phyloP scores from a whole-genome alignment of 2,113 vertebrate species.

The Sylvilagus bachmani region DNA sequence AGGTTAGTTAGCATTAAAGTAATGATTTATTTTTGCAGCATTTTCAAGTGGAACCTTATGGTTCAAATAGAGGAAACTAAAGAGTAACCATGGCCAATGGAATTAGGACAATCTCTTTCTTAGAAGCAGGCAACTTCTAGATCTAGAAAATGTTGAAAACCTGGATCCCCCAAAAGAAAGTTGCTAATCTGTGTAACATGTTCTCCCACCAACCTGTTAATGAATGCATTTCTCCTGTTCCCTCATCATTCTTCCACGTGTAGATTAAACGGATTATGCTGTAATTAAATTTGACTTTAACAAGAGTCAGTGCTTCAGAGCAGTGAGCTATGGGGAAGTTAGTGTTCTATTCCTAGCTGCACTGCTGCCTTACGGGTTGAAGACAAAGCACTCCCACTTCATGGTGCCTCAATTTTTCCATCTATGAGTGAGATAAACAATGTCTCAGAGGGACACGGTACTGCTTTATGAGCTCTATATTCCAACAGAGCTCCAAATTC shows the following conservation, averaged over 20 bases:
- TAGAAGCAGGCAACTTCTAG: neutral
- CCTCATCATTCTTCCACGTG: conserved; percentile 51
- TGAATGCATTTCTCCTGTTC: conserved; percentile 62
- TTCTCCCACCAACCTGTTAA: conserved; percentile 61
- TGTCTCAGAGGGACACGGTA: conserved; percentile 24
- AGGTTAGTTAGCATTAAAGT: no score
- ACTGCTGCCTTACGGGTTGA: conserved; percentile 9
- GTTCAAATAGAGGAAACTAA: conserved; percentile 49
- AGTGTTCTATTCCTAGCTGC: conserved; percentile 46
- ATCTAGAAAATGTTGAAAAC: conserved; percentile 4
- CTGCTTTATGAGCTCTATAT: conserved; percentile 48
- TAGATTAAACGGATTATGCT: conserved; percentile 77
- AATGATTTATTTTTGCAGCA: neutral
- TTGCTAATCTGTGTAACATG: neutral
- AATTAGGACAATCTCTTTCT: neutral
- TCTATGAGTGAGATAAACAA: conserved; percentile 58
- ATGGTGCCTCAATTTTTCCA: neutral
- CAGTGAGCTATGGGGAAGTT: conserved; percentile 3
- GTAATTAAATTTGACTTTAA: conserved; percentile 75
- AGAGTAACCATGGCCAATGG: neutral
- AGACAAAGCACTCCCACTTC: neutral
- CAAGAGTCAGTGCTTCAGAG: conserved; percentile 39
- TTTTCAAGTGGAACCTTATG: conserved; percentile 7
- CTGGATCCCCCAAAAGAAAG: neutral
- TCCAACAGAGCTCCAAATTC: conserved; percentile 58